phyloP scores from a whole-genome alignment of 2,797 vertebrate genomes.

The Psittacula derbiana region DNA sequence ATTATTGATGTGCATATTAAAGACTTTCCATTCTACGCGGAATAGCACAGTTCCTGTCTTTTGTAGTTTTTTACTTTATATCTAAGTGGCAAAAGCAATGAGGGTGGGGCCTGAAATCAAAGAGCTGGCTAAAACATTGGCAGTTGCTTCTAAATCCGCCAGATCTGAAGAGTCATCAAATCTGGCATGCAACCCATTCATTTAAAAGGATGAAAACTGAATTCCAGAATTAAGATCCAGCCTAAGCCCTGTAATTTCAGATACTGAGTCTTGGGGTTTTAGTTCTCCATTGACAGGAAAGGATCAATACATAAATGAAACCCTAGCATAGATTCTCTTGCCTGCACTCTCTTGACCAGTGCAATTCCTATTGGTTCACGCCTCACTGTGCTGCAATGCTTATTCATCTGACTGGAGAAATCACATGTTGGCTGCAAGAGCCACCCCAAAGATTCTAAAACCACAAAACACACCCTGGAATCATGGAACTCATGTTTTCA shows the following conservation, averaged over 20 bases:
- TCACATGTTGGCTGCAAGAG: neutral
- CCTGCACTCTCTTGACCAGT: fast-evolving
- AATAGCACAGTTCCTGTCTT: neutral
- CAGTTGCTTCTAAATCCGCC: neutral
- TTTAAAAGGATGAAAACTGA: neutral
- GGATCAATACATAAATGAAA: neutral
- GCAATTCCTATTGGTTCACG: neutral
- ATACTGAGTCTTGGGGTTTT: neutral
- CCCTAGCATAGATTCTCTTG: neutral
- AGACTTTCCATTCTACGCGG: neutral
- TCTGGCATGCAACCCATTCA: neutral
- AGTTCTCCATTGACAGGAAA: neutral
- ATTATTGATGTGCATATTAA: neutral
- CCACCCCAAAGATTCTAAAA: neutral
- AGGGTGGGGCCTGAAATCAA: neutral
- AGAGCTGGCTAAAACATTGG: neutral
- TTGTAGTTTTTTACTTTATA: neutral
- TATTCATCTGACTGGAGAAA: neutral
- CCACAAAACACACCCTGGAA: neutral
- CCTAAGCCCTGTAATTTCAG: neutral
- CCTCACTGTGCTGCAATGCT: neutral
- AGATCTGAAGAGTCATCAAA: neutral
- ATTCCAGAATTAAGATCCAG: neutral
- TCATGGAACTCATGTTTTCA: neutral
- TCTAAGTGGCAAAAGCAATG: neutral